Conservation (phyloP, 2,797 vertebrate species). For the Sebastes vulpes region DNA sequence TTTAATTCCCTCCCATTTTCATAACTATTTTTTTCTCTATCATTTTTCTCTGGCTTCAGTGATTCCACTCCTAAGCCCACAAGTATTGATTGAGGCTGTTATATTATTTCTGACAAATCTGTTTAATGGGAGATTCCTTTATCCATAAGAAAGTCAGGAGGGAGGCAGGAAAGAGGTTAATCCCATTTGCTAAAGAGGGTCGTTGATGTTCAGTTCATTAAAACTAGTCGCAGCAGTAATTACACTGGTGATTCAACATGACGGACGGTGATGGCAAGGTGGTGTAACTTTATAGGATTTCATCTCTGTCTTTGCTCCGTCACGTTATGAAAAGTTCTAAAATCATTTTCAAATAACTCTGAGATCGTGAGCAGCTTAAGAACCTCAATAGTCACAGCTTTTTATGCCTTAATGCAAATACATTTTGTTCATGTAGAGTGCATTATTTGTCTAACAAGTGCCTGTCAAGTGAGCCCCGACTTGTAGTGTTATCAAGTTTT, state of each 20-base stretch:
- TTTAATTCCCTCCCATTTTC: constrained; percentile 48
- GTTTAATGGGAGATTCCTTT: constrained; percentile 50
- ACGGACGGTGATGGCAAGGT: not conserved
- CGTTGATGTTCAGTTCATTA: constrained; percentile 45
- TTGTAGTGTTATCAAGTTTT: not conserved
- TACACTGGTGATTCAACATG: constrained; percentile 6
- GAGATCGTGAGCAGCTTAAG: not conserved
- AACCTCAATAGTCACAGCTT: not conserved
- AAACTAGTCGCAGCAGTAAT: constrained; percentile 21
- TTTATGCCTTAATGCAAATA: not conserved
- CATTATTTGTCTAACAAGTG: not conserved
- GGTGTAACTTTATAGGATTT: not conserved
- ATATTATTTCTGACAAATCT: constrained; percentile 65
- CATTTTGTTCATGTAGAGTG: not conserved
- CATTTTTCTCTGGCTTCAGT: constrained; percentile 22
- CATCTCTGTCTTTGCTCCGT: not conserved
- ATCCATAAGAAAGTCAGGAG: constrained; percentile 43
- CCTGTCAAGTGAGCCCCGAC: not conserved
- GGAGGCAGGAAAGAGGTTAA: constrained; percentile 40
- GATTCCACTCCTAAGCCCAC: constrained; percentile 41
- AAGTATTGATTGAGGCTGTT: constrained; percentile 64
- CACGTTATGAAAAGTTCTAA: not conserved
- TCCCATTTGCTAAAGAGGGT: constrained; percentile 35
- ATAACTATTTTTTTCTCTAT: constrained; percentile 20
- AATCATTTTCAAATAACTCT: not conserved